phyloP scores from a whole-genome alignment of 2,113 vertebrate species.

The Sinosuthora webbiana region DNA sequence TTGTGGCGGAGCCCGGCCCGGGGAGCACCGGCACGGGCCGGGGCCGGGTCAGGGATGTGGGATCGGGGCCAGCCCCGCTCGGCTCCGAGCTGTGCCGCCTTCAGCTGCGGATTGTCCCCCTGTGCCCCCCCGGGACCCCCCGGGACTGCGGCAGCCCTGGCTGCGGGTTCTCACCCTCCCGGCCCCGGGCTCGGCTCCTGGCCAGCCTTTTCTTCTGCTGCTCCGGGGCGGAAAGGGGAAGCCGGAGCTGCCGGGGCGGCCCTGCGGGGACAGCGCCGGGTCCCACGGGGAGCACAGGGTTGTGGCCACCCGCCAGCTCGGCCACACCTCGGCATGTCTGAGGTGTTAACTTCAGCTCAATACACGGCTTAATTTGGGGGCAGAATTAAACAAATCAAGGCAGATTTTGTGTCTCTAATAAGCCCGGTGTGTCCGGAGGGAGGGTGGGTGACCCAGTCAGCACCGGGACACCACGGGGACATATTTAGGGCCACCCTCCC shows the following conservation, averaged over 20 bases:
- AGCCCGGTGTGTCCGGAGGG: fast-evolving
- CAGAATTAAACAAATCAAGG: fast-evolving
- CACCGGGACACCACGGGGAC: too few species aligned
- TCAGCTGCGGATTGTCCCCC: not conserved
- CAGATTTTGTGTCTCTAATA: fast-evolving
- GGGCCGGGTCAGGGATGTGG: fast-evolving
- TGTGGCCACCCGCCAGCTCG: fast-evolving
- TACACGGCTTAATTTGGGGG: fast-evolving
- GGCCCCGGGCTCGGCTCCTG: not conserved
- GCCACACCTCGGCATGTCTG: fast-evolving
- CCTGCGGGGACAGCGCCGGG: fast-evolving
- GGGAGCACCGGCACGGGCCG: not conserved
- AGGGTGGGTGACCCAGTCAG: not conserved
- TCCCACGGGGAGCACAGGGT: fast-evolving
- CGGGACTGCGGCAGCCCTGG: not conserved
- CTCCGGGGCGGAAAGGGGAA: fast-evolving
- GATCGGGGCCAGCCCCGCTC: not conserved
- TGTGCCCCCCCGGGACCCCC: not conserved
- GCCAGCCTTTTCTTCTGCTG: not conserved
- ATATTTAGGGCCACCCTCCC: not conserved
- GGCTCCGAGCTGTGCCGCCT: fast-evolving
- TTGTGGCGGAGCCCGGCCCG: not conserved
- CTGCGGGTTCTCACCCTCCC: not conserved
- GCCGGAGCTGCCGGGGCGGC: fast-evolving
- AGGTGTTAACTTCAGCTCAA: not conserved